Evolutionary conservation across 2,888 invertebrate genomes (phyloP).

Genomic region (Lagria hirta): DNA sequence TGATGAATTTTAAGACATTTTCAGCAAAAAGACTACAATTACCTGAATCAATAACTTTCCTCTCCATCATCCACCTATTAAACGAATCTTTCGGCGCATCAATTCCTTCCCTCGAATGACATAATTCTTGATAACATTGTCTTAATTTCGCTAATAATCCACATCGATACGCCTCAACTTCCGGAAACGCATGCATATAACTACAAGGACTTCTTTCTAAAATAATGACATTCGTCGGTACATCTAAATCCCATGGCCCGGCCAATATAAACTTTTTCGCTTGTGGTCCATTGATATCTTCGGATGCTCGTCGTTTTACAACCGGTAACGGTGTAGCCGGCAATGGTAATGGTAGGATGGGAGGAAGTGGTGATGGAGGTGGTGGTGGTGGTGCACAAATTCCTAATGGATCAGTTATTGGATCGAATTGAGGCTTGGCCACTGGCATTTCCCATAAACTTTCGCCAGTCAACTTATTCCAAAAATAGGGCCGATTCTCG

Average conservation of each 20-base stretch:
- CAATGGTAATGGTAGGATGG: too few relatives aligned
- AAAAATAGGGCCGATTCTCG: slow-evolving; percentile 93
- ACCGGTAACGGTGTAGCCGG: slow-evolving; percentile 57
- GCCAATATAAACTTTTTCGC: slow-evolving; percentile 84
- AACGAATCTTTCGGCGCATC: slow-evolving; percentile 96
- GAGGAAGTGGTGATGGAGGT: slow-evolving; percentile 48
- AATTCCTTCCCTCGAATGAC: slow-evolving; percentile 88
- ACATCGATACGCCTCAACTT: slow-evolving; percentile 85
- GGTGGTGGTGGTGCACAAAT: slow-evolving; percentile 40
- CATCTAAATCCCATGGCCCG: slow-evolving; percentile 94
- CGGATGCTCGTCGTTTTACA: slow-evolving; percentile 76
- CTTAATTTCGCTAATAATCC: slow-evolving; percentile 81
- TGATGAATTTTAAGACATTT: too few relatives aligned
- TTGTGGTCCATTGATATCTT: slow-evolving; percentile 69
- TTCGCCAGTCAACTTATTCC: slow-evolving; percentile 94
- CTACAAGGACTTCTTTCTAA: slow-evolving; percentile 83
- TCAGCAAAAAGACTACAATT: too few relatives aligned
- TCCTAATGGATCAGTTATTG: slow-evolving; percentile 63
- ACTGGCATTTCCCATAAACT: slow-evolving; percentile 96
- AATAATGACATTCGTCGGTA: slow-evolving; percentile 88
- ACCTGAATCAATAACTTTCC: slow-evolving; percentile 83
- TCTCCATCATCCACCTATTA: slow-evolving; percentile 94
- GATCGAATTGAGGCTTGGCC: slow-evolving; percentile 82
- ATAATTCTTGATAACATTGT: slow-evolving; percentile 91
- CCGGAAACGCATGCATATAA: slow-evolving; percentile 91